phyloP scores from a whole-genome alignment of 2,113 vertebrate genomes.

The Psittacula cyanocephala region DNA sequence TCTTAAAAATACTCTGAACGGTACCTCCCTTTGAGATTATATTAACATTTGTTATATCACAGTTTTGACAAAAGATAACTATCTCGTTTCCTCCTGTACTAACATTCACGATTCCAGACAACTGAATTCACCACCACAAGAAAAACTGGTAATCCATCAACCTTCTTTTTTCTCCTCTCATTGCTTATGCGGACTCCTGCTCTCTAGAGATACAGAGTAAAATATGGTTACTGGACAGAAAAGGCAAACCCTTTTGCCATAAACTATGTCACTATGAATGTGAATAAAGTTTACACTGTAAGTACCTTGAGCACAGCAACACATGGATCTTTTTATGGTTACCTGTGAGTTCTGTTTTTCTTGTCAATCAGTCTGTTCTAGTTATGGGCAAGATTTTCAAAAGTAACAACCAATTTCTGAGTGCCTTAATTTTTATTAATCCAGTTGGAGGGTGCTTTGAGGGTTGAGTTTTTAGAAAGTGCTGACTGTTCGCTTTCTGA shows the following conservation, averaged over 20 bases:
- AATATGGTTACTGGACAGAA: slow-evolving; percentile 32
- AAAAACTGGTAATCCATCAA: slow-evolving; percentile 41
- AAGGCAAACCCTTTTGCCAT: slow-evolving; percentile 35
- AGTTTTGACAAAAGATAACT: slow-evolving; percentile 49
- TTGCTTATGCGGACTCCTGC: slow-evolving; percentile 37
- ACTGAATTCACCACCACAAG: slow-evolving; percentile 40
- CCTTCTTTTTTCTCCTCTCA: neutral
- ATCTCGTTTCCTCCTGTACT: slow-evolving; percentile 38
- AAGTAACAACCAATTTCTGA: neutral
- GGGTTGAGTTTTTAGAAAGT: neutral
- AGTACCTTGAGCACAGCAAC: neutral
- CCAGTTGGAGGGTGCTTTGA: neutral
- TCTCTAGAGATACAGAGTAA: slow-evolving; percentile 25
- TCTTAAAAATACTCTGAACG: neutral
- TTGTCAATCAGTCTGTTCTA: neutral
- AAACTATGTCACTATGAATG: slow-evolving; percentile 4
- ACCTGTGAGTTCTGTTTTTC: neutral
- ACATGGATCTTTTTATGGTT: neutral
- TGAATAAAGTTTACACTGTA: slow-evolving; percentile 40
- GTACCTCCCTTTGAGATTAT: slow-evolving; percentile 34
- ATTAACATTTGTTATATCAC: slow-evolving; percentile 46
- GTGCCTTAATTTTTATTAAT: slow-evolving; percentile 32
- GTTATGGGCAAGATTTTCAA: neutral
- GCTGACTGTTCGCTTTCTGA: neutral
- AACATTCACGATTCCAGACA: neutral